phyloP scores from a whole-genome alignment of 2,113 vertebrate species.

The Pangasianodon hypophthalmus region DNA sequence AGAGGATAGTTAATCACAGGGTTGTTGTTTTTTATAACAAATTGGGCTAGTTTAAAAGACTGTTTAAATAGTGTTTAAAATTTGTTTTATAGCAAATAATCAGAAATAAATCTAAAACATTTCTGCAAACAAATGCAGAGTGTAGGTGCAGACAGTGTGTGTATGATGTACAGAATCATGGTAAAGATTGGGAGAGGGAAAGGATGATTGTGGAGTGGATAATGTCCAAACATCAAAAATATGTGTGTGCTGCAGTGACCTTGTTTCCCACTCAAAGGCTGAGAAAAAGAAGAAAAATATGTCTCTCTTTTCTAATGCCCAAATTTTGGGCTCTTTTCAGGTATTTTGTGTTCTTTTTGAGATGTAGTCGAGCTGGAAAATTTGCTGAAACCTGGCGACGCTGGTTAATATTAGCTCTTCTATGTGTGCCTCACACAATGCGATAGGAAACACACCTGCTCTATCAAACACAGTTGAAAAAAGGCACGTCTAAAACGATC shows the following conservation, averaged over 20 bases:
- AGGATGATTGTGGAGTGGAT: neutral
- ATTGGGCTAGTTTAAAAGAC: neutral
- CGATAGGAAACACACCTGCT: neutral
- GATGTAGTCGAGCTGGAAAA: neutral
- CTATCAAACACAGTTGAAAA: neutral
- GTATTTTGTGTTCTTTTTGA: neutral
- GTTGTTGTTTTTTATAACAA: neutral
- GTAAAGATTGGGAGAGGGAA: neutral
- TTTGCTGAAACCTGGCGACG: neutral
- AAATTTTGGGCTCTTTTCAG: neutral
- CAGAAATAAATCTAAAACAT: neutral
- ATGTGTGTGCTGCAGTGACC: neutral
- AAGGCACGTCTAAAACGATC: neutral
- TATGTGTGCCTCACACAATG: neutral
- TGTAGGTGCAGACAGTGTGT: neutral
- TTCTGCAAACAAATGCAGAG: neutral
- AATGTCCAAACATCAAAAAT: neutral
- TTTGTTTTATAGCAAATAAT: neutral
- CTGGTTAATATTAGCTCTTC: neutral
- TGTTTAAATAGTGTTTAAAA: neutral
- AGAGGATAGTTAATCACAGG: neutral
- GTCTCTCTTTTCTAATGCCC: neutral
- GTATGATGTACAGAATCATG: neutral
- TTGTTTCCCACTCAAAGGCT: neutral
- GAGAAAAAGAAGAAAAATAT: neutral